Evolutionary conservation across 1,140 invertebrate species (phyloP).

Genomic region (Parasteatoda tepidariorum): DNA sequence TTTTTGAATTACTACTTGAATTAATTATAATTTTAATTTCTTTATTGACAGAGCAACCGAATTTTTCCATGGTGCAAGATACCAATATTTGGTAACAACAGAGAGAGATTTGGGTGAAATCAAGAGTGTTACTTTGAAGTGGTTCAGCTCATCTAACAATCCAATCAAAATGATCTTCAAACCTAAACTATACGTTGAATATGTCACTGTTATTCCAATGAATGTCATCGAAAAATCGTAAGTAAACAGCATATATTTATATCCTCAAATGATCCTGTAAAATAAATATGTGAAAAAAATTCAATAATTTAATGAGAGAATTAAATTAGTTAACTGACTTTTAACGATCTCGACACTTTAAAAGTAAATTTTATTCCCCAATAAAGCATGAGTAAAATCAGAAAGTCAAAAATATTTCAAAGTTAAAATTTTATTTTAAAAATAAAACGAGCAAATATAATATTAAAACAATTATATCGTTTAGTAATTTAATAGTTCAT

Average conservation of each 20-base stretch:
- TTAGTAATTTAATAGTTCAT: no score
- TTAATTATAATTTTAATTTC: no score
- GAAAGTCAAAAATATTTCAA: no score
- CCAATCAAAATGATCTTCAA: constrained; percentile 18
- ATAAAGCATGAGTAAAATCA: no score
- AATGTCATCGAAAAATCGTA: constrained; percentile 48
- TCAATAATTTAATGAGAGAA: background rate
- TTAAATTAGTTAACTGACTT: background rate
- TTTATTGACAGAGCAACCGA: constrained; percentile 16
- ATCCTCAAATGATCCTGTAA: no score
- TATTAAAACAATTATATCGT: no score
- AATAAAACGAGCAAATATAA: no score
- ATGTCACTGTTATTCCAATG: constrained; percentile 54
- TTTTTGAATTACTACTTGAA: no score
- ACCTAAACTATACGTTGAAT: constrained; percentile 49
- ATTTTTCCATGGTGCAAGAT: constrained; percentile 50
- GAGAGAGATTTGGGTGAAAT: constrained; percentile 53
- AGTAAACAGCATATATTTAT: no score
- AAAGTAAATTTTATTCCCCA: background rate
- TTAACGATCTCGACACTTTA: background rate
- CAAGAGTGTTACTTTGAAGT: constrained; percentile 36
- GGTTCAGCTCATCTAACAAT: constrained; percentile 47
- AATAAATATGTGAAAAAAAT: background rate
- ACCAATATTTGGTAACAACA: constrained; percentile 53
- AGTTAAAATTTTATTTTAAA: no score